These are phyloP conservation scores for Hecatera dysodea DNA, from an alignment of 2,888 invertebrate species.

Conservation along the genomic window DNA sequence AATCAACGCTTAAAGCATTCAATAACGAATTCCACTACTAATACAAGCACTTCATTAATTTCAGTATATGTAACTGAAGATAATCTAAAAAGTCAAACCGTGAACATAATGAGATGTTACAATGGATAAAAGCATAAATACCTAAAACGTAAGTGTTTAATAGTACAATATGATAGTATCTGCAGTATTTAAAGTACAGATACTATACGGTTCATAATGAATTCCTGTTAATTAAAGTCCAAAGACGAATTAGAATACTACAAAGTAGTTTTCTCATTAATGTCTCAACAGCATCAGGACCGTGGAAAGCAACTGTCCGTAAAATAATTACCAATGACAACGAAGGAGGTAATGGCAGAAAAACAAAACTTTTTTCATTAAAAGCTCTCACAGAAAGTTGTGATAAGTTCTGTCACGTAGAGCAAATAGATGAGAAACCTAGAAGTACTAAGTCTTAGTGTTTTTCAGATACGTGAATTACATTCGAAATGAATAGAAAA, in stretches of 20 bases:
- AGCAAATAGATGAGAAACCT: conserved; percentile 32
- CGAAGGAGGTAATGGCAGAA: conserved; percentile 1
- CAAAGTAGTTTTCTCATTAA: conserved; percentile 19
- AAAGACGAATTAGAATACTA: background rate
- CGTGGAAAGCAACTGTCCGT: conserved; percentile 12
- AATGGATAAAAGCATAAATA: no score
- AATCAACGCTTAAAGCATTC: no score
- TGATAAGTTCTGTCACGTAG: conserved; percentile 42
- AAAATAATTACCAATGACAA: conserved; percentile 17
- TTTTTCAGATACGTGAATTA: conserved; percentile 8
- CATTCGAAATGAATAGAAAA: conserved; percentile 17
- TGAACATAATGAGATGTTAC: no score
- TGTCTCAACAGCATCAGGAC: background rate
- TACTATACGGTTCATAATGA: background rate
- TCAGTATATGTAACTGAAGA: no score
- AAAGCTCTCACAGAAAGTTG: conserved; percentile 31
- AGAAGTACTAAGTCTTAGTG: conserved; percentile 38
- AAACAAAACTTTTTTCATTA: conserved; percentile 55
- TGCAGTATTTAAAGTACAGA: no score
- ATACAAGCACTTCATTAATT: no score
- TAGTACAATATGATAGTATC: no score
- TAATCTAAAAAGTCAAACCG: no score
- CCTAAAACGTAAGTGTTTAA: no score
- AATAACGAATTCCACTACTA: no score
- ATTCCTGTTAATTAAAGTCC: background rate